Base-by-base conservation (phyloP, 2,113 vertebrate species). In the Colaptes auratus region DNA sequence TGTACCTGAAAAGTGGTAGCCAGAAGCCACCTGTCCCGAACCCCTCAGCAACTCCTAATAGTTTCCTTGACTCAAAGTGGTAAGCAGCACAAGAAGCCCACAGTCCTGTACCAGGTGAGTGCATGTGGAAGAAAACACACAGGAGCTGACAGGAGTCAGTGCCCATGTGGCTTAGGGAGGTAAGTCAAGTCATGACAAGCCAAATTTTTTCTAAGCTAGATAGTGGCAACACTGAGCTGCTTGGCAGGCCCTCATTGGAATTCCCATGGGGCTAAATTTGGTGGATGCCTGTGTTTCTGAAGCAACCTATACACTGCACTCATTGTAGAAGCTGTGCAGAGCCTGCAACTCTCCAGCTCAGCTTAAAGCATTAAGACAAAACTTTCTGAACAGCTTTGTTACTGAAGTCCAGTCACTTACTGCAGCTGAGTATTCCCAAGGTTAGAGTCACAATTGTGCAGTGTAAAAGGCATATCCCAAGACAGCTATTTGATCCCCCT, bases 151-250 rank as follows among this genome's bases (percentile, higher is more conserved):
- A 24, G 12, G 11, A 59, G 6, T 71, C 52, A 44, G 16, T 5
- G 8, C 15, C n/a, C 15, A 0, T 1, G 7, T 18, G 7, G 4
- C 31, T 44, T 73, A 24, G 11, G 13, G 7, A 44, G 13, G 36
- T 25, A 30, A 66, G 35, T 2, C 76, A 35, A 88, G 20, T 6
- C 6, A 13, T 1, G 7, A 33, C 1, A 28, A 75, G 13, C 6
- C 4, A 5, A 3, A 11, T 1, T n/a, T 76, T 77, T 77, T 83
- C 65, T 27, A 33, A 50, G 33, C 4, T 33, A 19, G 25, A 12
- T 42, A 14, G 15, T 61, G 59, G 59, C 11, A 82, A 14, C 44
- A 20, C 23, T 39, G 2, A 28, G 20, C 17, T 65, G 11, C 16
- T n/a, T 60, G 12, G 31, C n/a, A 80, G 31, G 61, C 5, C 13